Base-by-base conservation (phyloP, 2,888 invertebrate species). In the Pollenia amentaria region DNA sequence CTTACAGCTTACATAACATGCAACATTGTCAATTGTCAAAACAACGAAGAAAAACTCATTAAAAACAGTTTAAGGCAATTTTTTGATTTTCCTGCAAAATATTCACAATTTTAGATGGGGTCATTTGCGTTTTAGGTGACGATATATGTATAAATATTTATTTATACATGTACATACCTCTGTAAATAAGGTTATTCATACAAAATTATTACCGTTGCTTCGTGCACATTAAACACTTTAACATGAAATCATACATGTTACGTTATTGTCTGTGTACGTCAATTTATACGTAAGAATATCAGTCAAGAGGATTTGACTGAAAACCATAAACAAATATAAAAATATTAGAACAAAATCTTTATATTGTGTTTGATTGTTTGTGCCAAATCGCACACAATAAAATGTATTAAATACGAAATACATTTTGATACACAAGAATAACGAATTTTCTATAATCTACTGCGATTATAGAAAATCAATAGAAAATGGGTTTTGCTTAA, bases 391-490 rank as follows among this genome's bases (percentile, higher is more conserved):
- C 51, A 18, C 38, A 21, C 40, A 62, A 16, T n/a, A 40, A 3
- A 7, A 38, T 18, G 12, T 18, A 3, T 3, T 1, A 29, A 29
- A 29, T 57, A 29, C 3, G 14, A 44, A 48, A 21, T 60, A 29
- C 14, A 69, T n/a, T 78, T 69, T 6, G 2, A 69, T 21, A 40
- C 60, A 67, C 46, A 77, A 69, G 18, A 48, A 7, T 60, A n/a
- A 40, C 40, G n/a, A 70, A 70, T n/a, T n/a, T n/a, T n/a, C n/a
- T n/a, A n/a, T 48, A n/a, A 14, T 3, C 8, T 40, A 18, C 2
- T 38, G 69, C 57, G n/a, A 60, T 78, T 69, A 65, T 48, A 21
- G 57, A 78, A 69, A 78, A 78, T 69, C 78, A 57, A 69, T 69
- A 60, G 21, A 7, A 51, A 64, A 64, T n/a, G n/a, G n/a, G n/a